These are phyloP conservation scores for Noctua janthe DNA, from an alignment of 2,888 invertebrate genomes.

Conservation along the genomic window DNA sequence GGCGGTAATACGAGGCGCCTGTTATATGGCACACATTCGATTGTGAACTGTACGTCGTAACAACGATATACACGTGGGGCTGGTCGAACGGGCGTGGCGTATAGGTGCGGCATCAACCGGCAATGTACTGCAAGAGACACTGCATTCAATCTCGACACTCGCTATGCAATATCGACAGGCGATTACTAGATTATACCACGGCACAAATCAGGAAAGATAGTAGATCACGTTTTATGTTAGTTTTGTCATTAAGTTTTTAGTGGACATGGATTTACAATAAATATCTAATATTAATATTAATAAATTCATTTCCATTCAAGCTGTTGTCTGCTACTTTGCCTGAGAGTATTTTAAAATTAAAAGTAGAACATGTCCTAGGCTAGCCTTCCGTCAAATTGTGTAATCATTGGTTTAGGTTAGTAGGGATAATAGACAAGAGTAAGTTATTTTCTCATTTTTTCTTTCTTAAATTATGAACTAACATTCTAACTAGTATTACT, in stretches of 20 bases:
- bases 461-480: no score
- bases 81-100: not conserved
- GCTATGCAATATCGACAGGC: conserved; percentile 63
- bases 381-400: not conserved
- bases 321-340: not conserved
- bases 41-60: not conserved
- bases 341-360: not conserved
- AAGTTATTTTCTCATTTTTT: not conserved
- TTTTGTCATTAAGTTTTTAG: not conserved
- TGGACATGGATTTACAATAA: not conserved
- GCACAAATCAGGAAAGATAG: conserved; percentile 26
- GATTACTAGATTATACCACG: conserved; percentile 56
- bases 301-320: not conserved
- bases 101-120: not conserved
- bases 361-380: not conserved
- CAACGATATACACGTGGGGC: conserved; percentile 8
- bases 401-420: not conserved
- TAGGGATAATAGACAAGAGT: not conserved
- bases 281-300: not conserved
- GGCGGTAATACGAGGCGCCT: not conserved
- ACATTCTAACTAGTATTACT: not conserved
- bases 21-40: conserved; percentile 3
- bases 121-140: conserved; percentile 58
- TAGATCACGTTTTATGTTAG: not conserved
- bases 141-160: conserved; percentile 64